Evolutionary conservation across 2,113 vertebrate genomes (phyloP).

Genomic region (Tauraco erythrolophus): DNA sequence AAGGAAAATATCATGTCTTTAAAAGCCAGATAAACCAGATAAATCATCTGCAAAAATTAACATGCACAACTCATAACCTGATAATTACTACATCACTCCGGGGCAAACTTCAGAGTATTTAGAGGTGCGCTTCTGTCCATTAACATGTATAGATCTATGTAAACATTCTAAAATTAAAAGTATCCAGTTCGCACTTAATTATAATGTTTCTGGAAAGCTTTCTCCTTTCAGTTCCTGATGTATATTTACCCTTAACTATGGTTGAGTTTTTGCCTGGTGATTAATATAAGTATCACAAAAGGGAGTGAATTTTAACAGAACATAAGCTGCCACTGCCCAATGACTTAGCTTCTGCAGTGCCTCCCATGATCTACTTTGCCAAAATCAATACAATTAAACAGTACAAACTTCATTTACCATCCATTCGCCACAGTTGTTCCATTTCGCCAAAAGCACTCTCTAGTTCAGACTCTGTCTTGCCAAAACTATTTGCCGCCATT

Average conservation of each 20-base stretch:
- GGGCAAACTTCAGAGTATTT: constrained; percentile 42
- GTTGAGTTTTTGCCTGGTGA: neutral
- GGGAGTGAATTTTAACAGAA: neutral
- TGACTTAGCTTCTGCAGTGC: neutral
- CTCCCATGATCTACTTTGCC: neutral
- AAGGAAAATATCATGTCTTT: neutral
- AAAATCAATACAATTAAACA: neutral
- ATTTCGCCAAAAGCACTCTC: neutral
- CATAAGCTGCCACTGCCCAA: neutral
- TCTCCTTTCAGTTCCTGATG: neutral
- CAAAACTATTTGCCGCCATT: neutral
- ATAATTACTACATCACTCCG: constrained; percentile 5
- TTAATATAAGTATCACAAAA: neutral
- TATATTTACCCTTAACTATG: neutral
- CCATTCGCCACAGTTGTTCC: neutral
- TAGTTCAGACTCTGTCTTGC: neutral
- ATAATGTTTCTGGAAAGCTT: constrained; percentile 11
- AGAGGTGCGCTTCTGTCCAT: constrained; percentile 6
- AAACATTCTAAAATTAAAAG: constrained; percentile 27
- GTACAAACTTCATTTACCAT: neutral
- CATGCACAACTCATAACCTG: neutral
- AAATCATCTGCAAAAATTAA: constrained; percentile 35
- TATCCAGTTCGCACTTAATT: constrained; percentile 15
- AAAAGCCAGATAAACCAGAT: constrained; percentile 52
- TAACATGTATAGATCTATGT: neutral